Evolutionary conservation across 2,797 vertebrate genomes (phyloP).

Genomic region (Lagorchestes hirsutus): DNA sequence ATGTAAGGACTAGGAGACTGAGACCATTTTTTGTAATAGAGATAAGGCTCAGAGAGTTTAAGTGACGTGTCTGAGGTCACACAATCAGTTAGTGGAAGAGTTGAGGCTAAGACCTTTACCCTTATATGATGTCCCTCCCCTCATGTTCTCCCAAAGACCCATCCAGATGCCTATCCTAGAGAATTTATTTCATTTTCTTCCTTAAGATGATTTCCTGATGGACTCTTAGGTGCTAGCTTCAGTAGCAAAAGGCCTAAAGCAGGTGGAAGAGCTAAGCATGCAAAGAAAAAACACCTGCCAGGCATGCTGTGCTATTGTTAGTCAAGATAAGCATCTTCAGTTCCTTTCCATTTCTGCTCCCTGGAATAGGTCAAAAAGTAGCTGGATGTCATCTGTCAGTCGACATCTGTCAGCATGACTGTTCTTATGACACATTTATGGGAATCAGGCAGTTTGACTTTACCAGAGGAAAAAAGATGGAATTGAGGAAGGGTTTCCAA

Average conservation of each 20-base stretch:
- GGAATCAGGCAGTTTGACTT: neutral
- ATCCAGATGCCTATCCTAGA: conserved; percentile 3
- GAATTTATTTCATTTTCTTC: neutral
- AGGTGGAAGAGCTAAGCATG: neutral
- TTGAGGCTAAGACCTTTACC: neutral
- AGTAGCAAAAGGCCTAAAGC: conserved; percentile 2
- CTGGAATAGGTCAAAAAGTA: neutral
- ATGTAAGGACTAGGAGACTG: conserved; percentile 9
- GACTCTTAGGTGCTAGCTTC: neutral
- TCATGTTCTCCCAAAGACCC: neutral
- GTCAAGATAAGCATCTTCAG: neutral
- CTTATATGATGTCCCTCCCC: neutral
- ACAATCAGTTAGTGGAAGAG: neutral
- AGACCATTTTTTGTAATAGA: neutral
- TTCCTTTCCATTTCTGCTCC: neutral
- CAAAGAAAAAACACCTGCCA: neutral
- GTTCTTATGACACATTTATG: neutral
- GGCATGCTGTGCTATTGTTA: neutral
- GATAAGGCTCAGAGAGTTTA: neutral
- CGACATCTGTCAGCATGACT: neutral
- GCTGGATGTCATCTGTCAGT: neutral
- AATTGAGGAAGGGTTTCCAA: neutral
- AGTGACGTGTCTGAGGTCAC: neutral
- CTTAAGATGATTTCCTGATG: neutral
- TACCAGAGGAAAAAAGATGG: neutral